Evolutionary conservation across 2,888 invertebrate genomes (phyloP).

Genomic region (Lysandra bellargus): DNA sequence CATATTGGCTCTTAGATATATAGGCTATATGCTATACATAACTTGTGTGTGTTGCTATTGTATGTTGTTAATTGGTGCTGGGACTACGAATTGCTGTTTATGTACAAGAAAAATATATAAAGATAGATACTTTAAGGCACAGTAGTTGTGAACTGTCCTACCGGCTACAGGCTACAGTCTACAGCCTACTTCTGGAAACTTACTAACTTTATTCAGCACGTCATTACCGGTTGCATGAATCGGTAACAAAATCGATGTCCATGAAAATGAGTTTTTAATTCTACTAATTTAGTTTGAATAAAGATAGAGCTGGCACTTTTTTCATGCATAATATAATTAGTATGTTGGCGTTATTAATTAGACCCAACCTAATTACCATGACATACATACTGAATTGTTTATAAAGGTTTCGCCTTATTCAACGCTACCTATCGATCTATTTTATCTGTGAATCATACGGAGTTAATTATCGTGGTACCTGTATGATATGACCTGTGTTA

Average conservation of each 20-base stretch:
- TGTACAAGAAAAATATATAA: no score
- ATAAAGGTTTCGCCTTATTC: not conserved
- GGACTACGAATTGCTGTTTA: no score
- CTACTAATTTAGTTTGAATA: not conserved
- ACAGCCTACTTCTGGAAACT: no score
- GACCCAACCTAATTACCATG: not conserved
- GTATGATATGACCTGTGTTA: not conserved
- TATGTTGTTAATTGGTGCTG: no score
- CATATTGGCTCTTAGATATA: not conserved
- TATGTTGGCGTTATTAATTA: not conserved
- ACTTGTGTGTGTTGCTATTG: no score
- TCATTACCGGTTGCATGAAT: no score
- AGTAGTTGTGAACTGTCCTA: no score
- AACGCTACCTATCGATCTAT: not conserved
- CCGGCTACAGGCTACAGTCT: no score
- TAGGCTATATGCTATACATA: not conserved
- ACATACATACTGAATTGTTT: not conserved
- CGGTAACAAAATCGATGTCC: not conserved
- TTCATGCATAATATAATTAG: not conserved
- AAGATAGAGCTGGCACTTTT: not conserved
- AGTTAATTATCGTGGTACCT: constrained; percentile 15
- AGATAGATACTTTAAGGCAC: no score
- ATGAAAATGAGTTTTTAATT: not conserved
- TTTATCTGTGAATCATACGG: constrained; percentile 18
- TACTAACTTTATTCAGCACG: no score